Evolutionary conservation across 2,888 invertebrate species (phyloP).

Genomic region (Drosophila heteroneura): DNA sequence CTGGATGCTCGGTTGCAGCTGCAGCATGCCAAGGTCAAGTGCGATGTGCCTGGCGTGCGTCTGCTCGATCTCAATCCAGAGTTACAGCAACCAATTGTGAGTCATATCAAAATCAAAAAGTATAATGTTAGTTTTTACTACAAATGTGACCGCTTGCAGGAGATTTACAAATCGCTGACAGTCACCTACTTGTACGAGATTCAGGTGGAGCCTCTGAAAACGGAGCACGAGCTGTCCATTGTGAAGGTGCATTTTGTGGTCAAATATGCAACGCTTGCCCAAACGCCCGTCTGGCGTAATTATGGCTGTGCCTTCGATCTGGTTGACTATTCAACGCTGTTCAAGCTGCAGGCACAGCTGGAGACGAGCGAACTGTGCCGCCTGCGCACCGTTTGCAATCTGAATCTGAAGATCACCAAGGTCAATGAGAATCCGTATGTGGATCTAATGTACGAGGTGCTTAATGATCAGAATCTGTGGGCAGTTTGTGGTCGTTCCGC

Average conservation of each 20-base stretch:
- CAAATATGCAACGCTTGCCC: conserved; percentile 86
- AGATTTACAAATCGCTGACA: conserved; percentile 90
- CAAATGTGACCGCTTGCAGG: conserved; percentile 84
- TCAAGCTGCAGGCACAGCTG: conserved; percentile 89
- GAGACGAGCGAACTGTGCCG: conserved; percentile 95
- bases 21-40: conserved; percentile 86
- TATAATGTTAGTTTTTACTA: background rate
- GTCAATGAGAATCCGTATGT: conserved; percentile 85
- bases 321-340: conserved; percentile 93
- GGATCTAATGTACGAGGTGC: conserved; percentile 95
- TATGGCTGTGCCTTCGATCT: conserved; percentile 92
- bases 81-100: conserved; percentile 87
- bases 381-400: conserved; percentile 94
- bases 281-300: conserved; percentile 83
- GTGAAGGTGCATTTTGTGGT: conserved; percentile 89
- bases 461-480: conserved; percentile 97
- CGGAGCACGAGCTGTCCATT: conserved; percentile 87
- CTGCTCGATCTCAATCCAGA: conserved; percentile 89
- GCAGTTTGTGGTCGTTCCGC: conserved; percentile 96
- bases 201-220: conserved; percentile 88
- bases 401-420: conserved; percentile 90
- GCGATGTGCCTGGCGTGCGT: conserved; percentile 87
- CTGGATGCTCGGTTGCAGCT: conserved; percentile 86
- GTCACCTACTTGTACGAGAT: conserved; percentile 95
- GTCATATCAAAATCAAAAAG: conserved; percentile 13